These are phyloP conservation scores for Anas bahamensis DNA, from an alignment of 2,797 vertebrate species.

Conservation along the genomic window DNA sequence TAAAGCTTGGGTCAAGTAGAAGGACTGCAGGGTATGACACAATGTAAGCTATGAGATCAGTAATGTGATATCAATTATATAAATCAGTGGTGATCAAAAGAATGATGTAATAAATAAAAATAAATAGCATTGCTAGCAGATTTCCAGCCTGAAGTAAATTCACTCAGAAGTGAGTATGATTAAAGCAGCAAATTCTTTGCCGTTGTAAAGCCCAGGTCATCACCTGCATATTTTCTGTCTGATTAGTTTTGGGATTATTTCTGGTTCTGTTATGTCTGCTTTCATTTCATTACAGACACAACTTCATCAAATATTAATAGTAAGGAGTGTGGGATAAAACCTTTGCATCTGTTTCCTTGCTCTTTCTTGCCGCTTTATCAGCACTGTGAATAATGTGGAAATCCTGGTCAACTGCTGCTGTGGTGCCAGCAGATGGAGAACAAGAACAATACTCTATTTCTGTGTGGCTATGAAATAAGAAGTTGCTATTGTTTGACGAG, in stretches of 20 bases:
- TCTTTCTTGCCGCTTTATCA: neutral
- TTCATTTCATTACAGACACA: constrained; percentile 31
- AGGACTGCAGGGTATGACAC: neutral
- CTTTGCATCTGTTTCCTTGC: neutral
- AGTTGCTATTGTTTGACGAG: neutral
- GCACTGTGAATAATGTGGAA: neutral
- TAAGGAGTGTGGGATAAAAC: neutral
- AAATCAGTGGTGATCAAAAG: neutral
- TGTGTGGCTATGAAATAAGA: neutral
- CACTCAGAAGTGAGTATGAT: neutral
- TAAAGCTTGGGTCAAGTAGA: neutral
- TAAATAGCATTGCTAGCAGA: neutral
- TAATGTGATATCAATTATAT: neutral
- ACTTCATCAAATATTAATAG: constrained; percentile 49
- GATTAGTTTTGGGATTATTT: constrained; percentile 10
- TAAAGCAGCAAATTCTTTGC: neutral
- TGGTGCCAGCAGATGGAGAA: constrained; percentile 55
- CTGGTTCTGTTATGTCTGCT: constrained; percentile 10
- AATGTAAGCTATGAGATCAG: neutral
- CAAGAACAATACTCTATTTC: neutral
- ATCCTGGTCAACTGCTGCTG: neutral
- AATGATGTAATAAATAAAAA: neutral
- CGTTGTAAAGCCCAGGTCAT: neutral
- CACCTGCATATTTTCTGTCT: neutral
- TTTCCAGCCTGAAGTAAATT: neutral